phyloP scores from a whole-genome alignment of 2,113 vertebrate species.

The Scomber colias region DNA sequence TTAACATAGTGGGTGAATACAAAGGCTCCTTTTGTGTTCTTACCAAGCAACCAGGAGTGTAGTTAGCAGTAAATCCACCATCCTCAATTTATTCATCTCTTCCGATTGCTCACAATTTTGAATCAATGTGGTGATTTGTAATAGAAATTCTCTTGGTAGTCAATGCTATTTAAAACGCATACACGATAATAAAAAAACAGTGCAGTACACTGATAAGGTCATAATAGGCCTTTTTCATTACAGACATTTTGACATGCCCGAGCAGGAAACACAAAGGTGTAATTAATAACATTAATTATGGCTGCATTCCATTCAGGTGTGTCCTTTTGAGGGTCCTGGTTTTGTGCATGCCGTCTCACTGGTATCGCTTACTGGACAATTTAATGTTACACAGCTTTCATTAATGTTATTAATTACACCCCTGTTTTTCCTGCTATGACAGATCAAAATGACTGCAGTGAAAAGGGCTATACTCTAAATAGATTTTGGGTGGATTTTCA shows the following conservation, averaged over 20 bases:
- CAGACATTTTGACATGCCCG: background rate
- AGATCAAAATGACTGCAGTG: conserved; percentile 13
- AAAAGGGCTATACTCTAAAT: background rate
- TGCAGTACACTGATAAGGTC: background rate
- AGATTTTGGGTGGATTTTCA: background rate
- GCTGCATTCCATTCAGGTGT: conserved; percentile 7
- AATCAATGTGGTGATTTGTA: background rate
- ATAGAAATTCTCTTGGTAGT: background rate
- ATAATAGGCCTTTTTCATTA: conserved; percentile 1
- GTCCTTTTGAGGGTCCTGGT: background rate
- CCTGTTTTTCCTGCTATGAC: background rate
- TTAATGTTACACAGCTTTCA: conserved; percentile 3
- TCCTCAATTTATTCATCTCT: conserved; percentile 3
- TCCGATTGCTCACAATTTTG: background rate
- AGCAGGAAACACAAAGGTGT: conserved; percentile 2
- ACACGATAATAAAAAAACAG: too few relatives aligned
- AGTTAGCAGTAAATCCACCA: conserved; percentile 14
- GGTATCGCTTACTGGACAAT: background rate
- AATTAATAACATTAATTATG: conserved; percentile 24
- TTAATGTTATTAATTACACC: conserved; percentile 16
- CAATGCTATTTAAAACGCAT: too few relatives aligned
- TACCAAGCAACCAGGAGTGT: background rate
- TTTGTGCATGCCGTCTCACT: conserved; percentile 15
- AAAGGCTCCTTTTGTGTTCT: conserved; percentile 36
- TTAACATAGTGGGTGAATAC: conserved; percentile 51